Conservation (phyloP, 2,888 invertebrate species). For the Hermaeophaga mercurialis region DNA sequence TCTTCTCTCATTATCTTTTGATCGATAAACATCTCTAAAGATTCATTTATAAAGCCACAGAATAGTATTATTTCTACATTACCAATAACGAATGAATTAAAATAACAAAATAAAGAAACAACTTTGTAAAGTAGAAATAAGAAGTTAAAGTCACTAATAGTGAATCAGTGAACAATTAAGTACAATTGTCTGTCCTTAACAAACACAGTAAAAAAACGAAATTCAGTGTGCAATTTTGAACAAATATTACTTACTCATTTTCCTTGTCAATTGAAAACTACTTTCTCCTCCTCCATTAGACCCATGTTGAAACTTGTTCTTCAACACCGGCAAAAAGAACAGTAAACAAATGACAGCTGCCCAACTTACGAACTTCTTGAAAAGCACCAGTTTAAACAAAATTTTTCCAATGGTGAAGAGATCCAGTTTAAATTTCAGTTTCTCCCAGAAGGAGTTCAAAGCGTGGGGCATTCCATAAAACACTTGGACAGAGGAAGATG, state of each 20-base stretch:
- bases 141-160: no score
- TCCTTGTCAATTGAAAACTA: background rate
- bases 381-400: slow-evolving; percentile 74
- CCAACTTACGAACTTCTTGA: slow-evolving; percentile 82
- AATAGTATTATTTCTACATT: no score
- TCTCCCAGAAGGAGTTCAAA: slow-evolving; percentile 66
- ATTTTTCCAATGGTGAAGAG: slow-evolving; percentile 76
- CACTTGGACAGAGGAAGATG: slow-evolving; percentile 41
- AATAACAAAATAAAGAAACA: no score
- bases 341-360: slow-evolving; percentile 76
- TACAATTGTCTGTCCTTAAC: no score
- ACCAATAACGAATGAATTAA: no score
- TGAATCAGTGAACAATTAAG: no score
- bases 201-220: no score
- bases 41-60: no score
- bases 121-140: background rate
- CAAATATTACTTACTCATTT: slow-evolving; percentile 1
- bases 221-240: no score
- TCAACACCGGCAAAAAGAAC: slow-evolving; percentile 69
- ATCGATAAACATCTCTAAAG: no score
- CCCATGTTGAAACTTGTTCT: slow-evolving; percentile 39
- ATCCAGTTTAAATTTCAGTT: slow-evolving; percentile 72
- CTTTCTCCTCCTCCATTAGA: background rate
- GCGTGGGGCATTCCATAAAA: slow-evolving; percentile 65
- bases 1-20: no score